Base-by-base conservation (phyloP, 2,113 vertebrate species). In the Malurus melanocephalus region DNA sequence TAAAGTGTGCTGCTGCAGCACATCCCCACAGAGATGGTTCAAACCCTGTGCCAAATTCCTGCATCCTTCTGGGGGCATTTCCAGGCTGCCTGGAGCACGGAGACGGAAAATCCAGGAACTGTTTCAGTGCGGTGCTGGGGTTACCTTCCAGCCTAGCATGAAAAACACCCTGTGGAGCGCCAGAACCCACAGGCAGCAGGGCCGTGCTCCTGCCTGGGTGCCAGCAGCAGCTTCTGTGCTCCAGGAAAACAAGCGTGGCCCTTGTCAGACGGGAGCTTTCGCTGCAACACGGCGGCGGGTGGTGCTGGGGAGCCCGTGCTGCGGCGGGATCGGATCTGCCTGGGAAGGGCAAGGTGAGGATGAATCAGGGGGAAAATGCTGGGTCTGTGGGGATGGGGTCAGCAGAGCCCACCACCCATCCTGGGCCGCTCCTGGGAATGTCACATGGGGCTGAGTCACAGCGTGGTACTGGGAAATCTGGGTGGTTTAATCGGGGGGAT, bases 241-340 rank as follows among this genome's bases (percentile, higher is more conserved):
- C 18, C 6, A 23, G 88, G 71, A 89, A 92, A 93, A 93, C 21
- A 76, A 85, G 38, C 51, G 4, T 5, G 28, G 45, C 73, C 90
- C 88, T 49, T 68, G 88, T 16, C 82, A 92, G 88, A 89, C 82
- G 3, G 49, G 90, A 65, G 88, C 48, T 91, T 59, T 89, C 85
- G 30, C 22, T 52, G 60, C 68, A 30, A 33, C 22, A 9, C n/a
- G 4, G 69, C 5, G 38, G 74, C 52, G 20, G 92, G 87, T 28
- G 71, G 89, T 76, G 80, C 53, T 26, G 46, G 33, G 82, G 78
- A 92, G 59, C 81, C 83, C 4, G 18, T 73, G 75, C 87, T 82
- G 38, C 38, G 4, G 38, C 10, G 38, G 38, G 38, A 38, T 38
- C 38, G 38, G 38, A 38, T 74, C 65, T 24, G 33, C 49, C 66